Percentiles rank a stretch among this genome's conserved stretches.
Conservation (phyloP, 2,888 invertebrate species). For the Balanococcus diminutus region DNA sequence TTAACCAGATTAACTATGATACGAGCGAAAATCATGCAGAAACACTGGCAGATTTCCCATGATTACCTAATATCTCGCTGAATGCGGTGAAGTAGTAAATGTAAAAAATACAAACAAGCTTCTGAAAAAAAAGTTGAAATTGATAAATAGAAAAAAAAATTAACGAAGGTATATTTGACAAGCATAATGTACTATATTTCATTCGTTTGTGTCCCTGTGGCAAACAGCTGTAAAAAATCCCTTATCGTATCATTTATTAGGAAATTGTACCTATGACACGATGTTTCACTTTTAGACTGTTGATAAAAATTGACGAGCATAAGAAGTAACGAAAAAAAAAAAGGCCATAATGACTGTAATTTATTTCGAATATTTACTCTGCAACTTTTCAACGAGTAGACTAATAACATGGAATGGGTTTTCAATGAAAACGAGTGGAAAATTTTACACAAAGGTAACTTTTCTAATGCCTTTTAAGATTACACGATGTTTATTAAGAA, state of each 20-base stretch:
- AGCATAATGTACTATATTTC: background rate
- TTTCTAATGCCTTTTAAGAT: background rate
- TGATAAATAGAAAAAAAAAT: background rate
- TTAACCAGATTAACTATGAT: background rate
- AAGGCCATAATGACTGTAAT: background rate
- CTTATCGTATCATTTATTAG: background rate
- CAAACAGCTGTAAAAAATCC: too few species aligned
- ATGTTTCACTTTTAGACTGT: background rate
- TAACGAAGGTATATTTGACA: background rate
- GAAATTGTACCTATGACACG: background rate
- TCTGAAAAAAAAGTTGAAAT: background rate
- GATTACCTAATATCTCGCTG: background rate
- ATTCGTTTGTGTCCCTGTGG: background rate
- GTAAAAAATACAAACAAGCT: background rate
- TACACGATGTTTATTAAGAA: background rate
- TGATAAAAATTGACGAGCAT: background rate
- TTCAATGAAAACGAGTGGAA: background rate
- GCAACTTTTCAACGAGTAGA: background rate
- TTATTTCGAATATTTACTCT: background rate
- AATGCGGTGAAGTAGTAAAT: background rate
- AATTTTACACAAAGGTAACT: background rate
- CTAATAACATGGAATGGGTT: background rate
- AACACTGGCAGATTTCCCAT: background rate
- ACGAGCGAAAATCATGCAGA: background rate
- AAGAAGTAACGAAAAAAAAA: background rate